Base-by-base conservation (phyloP, 2,797 vertebrate species). In the Dendrocincla fuliginosa region DNA sequence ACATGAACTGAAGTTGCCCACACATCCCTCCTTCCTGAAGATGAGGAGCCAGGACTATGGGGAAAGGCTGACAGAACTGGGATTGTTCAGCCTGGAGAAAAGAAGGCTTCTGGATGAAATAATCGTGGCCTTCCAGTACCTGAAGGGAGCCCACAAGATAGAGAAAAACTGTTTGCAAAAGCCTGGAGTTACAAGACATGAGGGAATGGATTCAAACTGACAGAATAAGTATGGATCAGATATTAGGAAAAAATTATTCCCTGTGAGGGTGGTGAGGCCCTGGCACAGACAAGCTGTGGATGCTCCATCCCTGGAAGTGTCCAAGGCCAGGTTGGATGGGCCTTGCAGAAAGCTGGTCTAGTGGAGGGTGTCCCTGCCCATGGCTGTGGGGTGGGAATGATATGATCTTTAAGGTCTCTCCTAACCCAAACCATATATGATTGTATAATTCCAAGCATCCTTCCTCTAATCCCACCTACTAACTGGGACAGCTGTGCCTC, bases 401-500 rank as follows among this genome's bases (percentile, higher is more conserved):
- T 5, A 39, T 8, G 7, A 37, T 22, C 10, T 39, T 30, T 37
- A 30, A 23, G 8, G 7, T 37, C 27, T 28, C 18, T 68, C 50
- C 33, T 15, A 68, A 37, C 13, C 25, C 46, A 68, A 50, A 28
- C 27, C 65, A 30, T 28, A 20, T 6, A 37, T 28, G 18, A 37
- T 16, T 37, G 10, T 16, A 12, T 12, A 50, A 68, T 23, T 74
- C 32, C 41, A 33, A 76, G 37, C 33, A 24, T 25, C 59, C 16
- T 46, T 32, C 33, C 20, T 44, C 18, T 15, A 27, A 23, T 42
- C 16, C 28, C 39, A 79, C 2, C 30, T 52, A 12, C 16, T 69
- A 24, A 10, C 5, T 1, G 0, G 1, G n/a, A 30, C 2, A 65
- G 24, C 60, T 70, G 32, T 42, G 37, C 6, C 37, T 32, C 64